Evolutionary conservation across 2,888 invertebrate species (phyloP).

Genomic region (Pogonocherus hispidulus): DNA sequence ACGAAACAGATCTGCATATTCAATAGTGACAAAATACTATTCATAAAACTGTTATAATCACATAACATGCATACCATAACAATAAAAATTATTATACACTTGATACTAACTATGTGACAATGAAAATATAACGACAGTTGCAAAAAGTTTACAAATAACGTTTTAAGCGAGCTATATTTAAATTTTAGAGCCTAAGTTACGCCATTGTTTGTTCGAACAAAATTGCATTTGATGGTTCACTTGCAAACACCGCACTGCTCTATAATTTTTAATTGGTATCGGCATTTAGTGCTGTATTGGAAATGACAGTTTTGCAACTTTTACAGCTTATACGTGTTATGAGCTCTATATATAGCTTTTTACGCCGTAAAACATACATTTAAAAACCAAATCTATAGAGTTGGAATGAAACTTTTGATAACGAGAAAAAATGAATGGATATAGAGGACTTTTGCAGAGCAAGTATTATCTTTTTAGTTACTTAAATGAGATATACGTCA

Average conservation of each 20-base stretch:
- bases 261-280: neutral
- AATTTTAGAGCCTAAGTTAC: constrained; percentile 20
- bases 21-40: constrained; percentile 4
- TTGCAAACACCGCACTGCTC: neutral
- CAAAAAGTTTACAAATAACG: constrained; percentile 24
- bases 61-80: constrained; percentile 23
- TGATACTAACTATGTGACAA: constrained; percentile 16
- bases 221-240: neutral
- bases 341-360: neutral
- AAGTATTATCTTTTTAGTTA: no score
- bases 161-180: constrained; percentile 9
- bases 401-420: no score
- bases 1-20: no score
- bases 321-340: neutral
- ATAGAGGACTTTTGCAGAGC: no score
- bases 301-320: neutral
- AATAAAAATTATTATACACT: constrained; percentile 30
- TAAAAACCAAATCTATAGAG: neutral
- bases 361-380: neutral
- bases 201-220: neutral
- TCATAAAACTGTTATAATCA: constrained; percentile 20
- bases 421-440: no score
- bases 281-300: neutral
- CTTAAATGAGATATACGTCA: no score
- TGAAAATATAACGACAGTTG: constrained; percentile 24